phyloP scores from a whole-genome alignment of 2,888 invertebrate genomes.

The Phortica okadai region DNA sequence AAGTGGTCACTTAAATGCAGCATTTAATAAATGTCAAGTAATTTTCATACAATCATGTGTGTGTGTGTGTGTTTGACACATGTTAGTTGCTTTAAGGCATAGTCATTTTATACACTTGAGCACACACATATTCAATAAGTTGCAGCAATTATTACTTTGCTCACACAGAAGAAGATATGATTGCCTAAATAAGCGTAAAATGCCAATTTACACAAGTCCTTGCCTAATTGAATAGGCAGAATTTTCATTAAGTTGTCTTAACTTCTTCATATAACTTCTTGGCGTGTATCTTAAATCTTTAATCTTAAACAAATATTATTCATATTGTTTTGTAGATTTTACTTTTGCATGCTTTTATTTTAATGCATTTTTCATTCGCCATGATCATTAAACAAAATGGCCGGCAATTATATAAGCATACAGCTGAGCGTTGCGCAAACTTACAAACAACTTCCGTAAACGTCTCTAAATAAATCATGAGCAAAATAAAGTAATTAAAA shows the following conservation, averaged over 20 bases:
- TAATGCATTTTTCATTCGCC: neutral
- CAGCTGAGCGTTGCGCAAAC: neutral
- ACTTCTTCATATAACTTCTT: no score
- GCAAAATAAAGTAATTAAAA: neutral
- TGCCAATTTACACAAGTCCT: no score
- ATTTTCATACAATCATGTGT: neutral
- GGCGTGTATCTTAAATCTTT: no score
- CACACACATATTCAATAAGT: no score
- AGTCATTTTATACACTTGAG: no score
- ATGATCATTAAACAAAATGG: slow-evolving; percentile 25
- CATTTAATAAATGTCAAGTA: neutral
- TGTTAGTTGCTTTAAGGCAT: neutral
- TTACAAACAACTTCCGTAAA: slow-evolving; percentile 2
- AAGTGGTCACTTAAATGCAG: neutral
- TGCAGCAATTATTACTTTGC: no score
- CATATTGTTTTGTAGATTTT: slow-evolving; percentile 2
- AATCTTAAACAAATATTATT: neutral
- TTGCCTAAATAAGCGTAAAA: no score
- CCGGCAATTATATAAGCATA: slow-evolving; percentile 23
- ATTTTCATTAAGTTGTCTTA: no score
- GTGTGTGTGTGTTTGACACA: neutral
- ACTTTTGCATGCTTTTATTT: neutral
- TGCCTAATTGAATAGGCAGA: no score
- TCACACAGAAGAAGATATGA: no score
- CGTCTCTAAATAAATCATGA: slow-evolving; percentile 15